These are phyloP conservation scores for Erithacus rubecula DNA, from an alignment of 2,797 vertebrate species.

Conservation along the genomic window DNA sequence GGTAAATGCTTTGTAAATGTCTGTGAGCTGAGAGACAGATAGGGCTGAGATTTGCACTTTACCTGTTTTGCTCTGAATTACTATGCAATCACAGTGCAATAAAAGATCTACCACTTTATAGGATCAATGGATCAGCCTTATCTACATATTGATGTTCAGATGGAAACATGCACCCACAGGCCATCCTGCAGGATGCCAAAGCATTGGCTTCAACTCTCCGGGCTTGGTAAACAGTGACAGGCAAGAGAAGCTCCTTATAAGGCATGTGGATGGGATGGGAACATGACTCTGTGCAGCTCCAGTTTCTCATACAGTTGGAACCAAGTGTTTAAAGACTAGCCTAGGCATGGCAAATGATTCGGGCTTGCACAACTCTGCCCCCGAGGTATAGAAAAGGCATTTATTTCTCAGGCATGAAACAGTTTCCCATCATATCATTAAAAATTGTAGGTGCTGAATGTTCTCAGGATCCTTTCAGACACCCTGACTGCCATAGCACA, in stretches of 20 bases:
- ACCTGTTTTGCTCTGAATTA: background rate
- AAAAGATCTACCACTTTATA: background rate
- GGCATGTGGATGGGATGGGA: background rate
- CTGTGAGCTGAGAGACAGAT: background rate
- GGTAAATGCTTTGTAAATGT: background rate
- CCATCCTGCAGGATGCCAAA: accelerated
- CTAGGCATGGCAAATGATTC: background rate
- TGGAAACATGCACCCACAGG: background rate
- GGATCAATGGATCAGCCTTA: background rate
- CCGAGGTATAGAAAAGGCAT: conserved; percentile 36
- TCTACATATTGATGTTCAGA: background rate
- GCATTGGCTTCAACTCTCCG: accelerated
- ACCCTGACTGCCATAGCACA: background rate
- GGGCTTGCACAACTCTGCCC: conserved; percentile 28
- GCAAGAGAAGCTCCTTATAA: background rate
- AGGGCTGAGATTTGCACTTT: background rate
- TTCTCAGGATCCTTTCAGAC: background rate
- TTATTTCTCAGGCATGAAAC: conserved; percentile 31
- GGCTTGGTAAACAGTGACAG: background rate
- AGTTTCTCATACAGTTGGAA: background rate
- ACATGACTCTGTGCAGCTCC: background rate
- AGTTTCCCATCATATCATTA: conserved; percentile 22
- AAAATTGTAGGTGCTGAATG: conserved; percentile 17
- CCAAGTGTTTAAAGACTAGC: conserved; percentile 7
- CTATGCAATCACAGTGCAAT: background rate